Conservation (phyloP, 2,888 invertebrate genomes). For the Apamea crenata region DNA sequence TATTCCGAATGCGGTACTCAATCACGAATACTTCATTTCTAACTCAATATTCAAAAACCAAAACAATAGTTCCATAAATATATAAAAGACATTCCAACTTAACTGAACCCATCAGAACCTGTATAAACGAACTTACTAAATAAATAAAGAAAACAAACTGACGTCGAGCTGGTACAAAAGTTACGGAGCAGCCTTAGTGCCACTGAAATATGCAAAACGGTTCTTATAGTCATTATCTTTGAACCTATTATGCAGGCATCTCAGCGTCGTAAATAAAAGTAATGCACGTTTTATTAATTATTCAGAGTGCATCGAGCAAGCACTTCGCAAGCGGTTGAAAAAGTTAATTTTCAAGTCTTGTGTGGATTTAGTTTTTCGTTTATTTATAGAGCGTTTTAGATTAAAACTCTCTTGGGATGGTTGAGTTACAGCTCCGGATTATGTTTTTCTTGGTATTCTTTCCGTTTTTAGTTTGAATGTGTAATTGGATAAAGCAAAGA, state of each 20-base stretch:
- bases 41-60: neutral
- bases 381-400: slow-evolving; percentile 54
- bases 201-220: slow-evolving; percentile 72
- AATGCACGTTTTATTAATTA: slow-evolving; percentile 74
- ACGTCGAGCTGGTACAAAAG: slow-evolving; percentile 52
- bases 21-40: neutral
- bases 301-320: slow-evolving; percentile 72
- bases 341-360: slow-evolving; percentile 60
- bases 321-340: slow-evolving; percentile 59
- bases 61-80: slow-evolving; percentile 13
- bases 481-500: neutral
- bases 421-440: slow-evolving; percentile 17
- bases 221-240: slow-evolving; percentile 71
- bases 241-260: slow-evolving; percentile 63
- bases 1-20: neutral
- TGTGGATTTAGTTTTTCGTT: slow-evolving; percentile 50
- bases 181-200: slow-evolving; percentile 64
- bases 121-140: slow-evolving; percentile 36
- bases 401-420: slow-evolving; percentile 40
- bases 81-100: slow-evolving; percentile 19
- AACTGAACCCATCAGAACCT: slow-evolving; percentile 21
- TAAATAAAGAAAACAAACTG: slow-evolving; percentile 50
- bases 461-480: neutral
- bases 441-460: neutral
- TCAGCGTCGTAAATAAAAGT: slow-evolving; percentile 65